Base-by-base conservation (phyloP, 35 echinoderm and acorn worm species). In the Stichopus chloronotus region DNA sequence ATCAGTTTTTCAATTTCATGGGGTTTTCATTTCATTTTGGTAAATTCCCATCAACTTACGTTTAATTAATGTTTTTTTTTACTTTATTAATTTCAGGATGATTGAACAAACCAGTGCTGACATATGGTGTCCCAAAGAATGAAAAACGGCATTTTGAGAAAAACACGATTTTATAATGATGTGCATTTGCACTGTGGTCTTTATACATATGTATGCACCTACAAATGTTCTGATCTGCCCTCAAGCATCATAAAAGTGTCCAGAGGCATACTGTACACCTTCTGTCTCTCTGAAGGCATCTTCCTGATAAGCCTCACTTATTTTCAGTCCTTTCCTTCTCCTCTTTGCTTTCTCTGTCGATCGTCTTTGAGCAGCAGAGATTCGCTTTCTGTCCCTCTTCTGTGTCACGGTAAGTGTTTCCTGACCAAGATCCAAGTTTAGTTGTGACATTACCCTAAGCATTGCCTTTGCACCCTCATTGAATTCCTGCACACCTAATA, bases 81-180 rank as follows among this genome's bases (percentile, higher is more conserved):
- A 11, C 17, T 10, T 84, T 84, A 5, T 25, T n/a, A 20, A n/a
- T 84, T 25, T 55, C 53, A 84, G 81, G 52, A 7, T 84, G 55
- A 84, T 84, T 52, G 81, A 84, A 84, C 30, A 84, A 52, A 84
- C 43, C 77, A 79, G 43, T 79, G 77, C 43, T 79, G 20, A 52
- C n/a, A 52, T 9, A 79, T 79, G 9, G 3, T 20, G 43, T 79
- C n/a, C 77, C 20, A 2, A 79, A 79, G 19, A 6, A 78, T 78
- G 30, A 78, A 78, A 8, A 52, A 78, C 6, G 19, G 30, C n/a
- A n/a, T n/a, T n/a, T n/a, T n/a, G n/a, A n/a, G n/a, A n/a, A n/a
- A n/a, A n/a, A n/a, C n/a, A n/a, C 30, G 30, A 16, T 21, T 72
- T 16, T 13, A 13, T 16, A 13, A 72, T 16, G 13, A 21, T 72